Percentiles rank a stretch among this genome's conserved stretches.
These are phyloP conservation scores for Slavum lentiscoides DNA, from an alignment of 2,888 invertebrate genomes.

Conservation along the genomic window DNA sequence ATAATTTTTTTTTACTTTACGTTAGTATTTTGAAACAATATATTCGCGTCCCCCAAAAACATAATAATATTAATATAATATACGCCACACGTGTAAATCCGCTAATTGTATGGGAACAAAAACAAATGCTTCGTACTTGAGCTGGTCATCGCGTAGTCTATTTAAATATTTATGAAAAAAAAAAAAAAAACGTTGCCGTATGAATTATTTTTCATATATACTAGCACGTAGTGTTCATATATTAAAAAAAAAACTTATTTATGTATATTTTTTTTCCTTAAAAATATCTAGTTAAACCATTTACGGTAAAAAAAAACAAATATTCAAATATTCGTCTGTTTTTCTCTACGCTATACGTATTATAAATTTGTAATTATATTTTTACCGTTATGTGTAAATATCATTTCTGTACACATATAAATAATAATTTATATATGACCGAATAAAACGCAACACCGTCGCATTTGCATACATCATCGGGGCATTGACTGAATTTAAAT, in stretches of 20 bases:
- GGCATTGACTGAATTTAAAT: no score
- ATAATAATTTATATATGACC: no score
- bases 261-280: no score
- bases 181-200: neutral
- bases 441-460: no score
- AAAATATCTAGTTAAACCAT: no score
- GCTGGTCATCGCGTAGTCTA: neutral
- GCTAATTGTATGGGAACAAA: conserved; percentile 28
- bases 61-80: neutral
- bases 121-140: conserved; percentile 2
- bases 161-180: conserved; percentile 4
- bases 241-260: neutral
- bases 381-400: no score
- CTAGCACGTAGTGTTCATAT: neutral
- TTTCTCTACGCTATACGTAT: no score
- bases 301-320: no score
- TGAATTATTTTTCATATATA: neutral
- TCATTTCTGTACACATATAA: no score
- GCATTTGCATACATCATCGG: no score
- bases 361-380: no score
- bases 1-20: conserved; percentile 4
- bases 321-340: no score
- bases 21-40: neutral
- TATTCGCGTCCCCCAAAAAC: neutral
- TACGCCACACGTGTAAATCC: neutral